Percentiles rank a stretch among this genome's conserved stretches.
These are phyloP conservation scores for Anabacerthia variegaticeps DNA, from an alignment of 2,797 vertebrate genomes.

Conservation along the genomic window DNA sequence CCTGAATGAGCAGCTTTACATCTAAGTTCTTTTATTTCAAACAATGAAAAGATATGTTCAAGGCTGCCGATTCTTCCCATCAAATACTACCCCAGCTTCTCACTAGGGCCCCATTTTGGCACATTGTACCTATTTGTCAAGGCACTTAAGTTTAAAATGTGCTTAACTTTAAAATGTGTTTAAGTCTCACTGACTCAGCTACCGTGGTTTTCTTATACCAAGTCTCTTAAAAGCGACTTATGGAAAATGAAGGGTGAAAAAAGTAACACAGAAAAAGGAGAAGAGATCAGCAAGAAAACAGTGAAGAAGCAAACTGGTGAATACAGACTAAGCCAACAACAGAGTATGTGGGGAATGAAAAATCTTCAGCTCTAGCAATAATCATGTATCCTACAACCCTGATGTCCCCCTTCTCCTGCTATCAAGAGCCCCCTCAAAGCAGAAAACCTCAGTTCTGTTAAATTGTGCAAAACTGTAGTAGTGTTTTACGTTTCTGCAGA, in stretches of 20 bases:
- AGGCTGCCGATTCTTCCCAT: neutral
- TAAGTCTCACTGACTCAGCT: neutral
- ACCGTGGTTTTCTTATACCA: neutral
- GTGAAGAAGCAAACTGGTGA: neutral
- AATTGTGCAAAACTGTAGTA: neutral
- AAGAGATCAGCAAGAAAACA: neutral
- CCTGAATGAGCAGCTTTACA: constrained; percentile 36
- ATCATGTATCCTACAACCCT: neutral
- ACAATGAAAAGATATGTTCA: constrained; percentile 52
- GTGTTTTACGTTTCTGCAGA: neutral
- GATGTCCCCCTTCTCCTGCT: neutral
- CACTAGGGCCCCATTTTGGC: neutral
- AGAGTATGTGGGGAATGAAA: neutral
- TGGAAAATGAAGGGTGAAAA: neutral
- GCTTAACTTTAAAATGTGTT: constrained; percentile 20
- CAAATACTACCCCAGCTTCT: constrained; percentile 23
- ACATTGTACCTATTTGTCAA: neutral
- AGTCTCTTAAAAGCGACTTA: neutral
- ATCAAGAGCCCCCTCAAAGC: rapidly evolving
- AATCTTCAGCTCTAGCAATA: neutral
- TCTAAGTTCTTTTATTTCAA: neutral
- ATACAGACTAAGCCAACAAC: neutral
- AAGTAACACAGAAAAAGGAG: neutral
- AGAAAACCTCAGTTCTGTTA: neutral
- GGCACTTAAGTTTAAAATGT: constrained; percentile 47